A percentile compares a stretch with the other conserved stretches of the same genome.
These are phyloP conservation scores for Gallinago media DNA, from an alignment of 2,113 vertebrate species.

Conservation along the genomic window DNA sequence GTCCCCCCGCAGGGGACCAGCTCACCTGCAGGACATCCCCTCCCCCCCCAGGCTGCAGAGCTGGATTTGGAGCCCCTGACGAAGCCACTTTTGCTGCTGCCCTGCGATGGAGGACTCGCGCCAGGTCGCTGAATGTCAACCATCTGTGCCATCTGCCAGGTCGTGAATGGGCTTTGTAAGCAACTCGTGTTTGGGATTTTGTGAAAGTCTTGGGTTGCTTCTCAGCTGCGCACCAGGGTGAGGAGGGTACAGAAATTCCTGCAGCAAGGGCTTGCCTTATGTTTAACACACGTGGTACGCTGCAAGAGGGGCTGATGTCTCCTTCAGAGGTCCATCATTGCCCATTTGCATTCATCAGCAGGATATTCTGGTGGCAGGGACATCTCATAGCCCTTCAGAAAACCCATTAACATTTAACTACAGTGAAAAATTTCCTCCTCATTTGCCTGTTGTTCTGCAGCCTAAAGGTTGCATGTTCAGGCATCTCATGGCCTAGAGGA, in stretches of 20 bases:
- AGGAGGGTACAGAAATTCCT: not conserved
- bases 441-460: not conserved
- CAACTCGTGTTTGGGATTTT: not conserved
- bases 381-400: not conserved
- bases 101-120: fast-evolving
- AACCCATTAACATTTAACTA: not conserved
- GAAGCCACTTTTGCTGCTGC: fast-evolving
- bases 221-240: fast-evolving
- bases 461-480: not conserved
- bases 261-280: not conserved
- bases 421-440: not conserved
- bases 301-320: not conserved
- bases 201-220: not conserved
- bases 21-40: fast-evolving
- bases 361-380: not conserved
- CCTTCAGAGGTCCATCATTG: not conserved
- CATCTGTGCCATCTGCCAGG: not conserved
- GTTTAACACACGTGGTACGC: fast-evolving
- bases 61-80: fast-evolving
- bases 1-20: not conserved
- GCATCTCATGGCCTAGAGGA: not conserved
- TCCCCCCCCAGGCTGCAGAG: not conserved
- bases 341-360: not conserved
- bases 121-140: not conserved
- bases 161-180: not conserved